Base-by-base conservation (phyloP, 2,888 invertebrate species). In the Spodoptera littoralis region DNA sequence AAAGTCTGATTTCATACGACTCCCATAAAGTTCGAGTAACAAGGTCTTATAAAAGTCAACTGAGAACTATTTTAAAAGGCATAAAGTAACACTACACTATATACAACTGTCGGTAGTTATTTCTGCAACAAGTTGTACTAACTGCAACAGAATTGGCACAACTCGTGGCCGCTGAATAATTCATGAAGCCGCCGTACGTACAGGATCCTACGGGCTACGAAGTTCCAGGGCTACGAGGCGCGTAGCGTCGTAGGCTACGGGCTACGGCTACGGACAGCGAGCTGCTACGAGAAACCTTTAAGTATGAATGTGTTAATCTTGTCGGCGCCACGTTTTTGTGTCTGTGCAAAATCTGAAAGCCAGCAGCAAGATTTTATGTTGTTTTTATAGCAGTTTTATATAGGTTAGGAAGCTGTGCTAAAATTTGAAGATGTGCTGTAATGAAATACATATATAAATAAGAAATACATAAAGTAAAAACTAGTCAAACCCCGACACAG, bases 111-210 rank as follows among this genome's bases (percentile, higher is more conserved):
- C 70, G 56, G 61, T 68, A 78, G 64, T 68, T 76, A 78, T 76
- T 65, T 62, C 65, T 60, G 73, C 79, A 77, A 77, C 77, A 77
- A 77, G 79, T 77, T 65, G 71, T 68, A 60, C 68, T 72, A 78
- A 76, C 65, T 78, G 77, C 65, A 65, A 61, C 79, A 62, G 76
- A 75, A 78, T 78, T 63, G 76, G 72, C 72, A 75, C 76, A 63
- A 67, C 67, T 69, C 76, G 53, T 63, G 61, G 76, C 36, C 48
- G 44, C 63, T 76, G 76, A 78, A 76, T 76, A 76, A 76, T 76
- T 76, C 79, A 76, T 66, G 56, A 61, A 70, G 47, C 57, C 47
- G 27, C 46, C 53, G 60, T 64, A 54, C 36, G 54, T 43, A 52
- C 52, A 18, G 59, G 46, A 43, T 60, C 55, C 69, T 66, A 66